A percentile compares a stretch with the other conserved stretches of the same genome.
These are phyloP conservation scores for Zosterops lateralis DNA, from an alignment of 2,113 vertebrate species.

Conservation along the genomic window DNA sequence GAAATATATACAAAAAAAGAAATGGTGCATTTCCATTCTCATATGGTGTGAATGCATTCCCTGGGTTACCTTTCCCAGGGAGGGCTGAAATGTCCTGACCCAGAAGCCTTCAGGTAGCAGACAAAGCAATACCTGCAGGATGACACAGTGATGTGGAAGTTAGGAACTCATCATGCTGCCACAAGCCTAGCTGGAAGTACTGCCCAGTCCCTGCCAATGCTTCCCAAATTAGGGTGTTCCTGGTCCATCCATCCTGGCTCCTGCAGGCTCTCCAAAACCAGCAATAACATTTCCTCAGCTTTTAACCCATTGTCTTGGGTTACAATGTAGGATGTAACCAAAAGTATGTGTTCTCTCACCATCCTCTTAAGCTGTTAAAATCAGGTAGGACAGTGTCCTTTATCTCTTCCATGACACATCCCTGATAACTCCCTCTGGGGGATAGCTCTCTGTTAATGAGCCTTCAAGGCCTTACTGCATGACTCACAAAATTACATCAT, in stretches of 20 bases:
- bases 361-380: not conserved
- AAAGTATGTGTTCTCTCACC: not conserved
- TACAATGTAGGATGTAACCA: not conserved
- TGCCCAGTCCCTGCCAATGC: not conserved
- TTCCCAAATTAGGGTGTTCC: not conserved
- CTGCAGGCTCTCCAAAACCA: not conserved
- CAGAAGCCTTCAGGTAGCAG: not conserved
- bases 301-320: not conserved
- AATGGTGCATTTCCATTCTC: not conserved
- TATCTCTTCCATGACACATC: not conserved
- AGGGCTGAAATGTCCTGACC: not conserved
- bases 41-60: not conserved
- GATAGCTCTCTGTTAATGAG: not conserved
- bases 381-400: not conserved
- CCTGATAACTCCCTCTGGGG: not conserved
- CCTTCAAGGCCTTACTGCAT: not conserved
- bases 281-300: not conserved
- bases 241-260: not conserved
- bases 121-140: not conserved
- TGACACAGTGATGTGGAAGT: not conserved
- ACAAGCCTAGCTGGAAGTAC: not conserved
- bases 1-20: not conserved
- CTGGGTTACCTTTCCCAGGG: not conserved
- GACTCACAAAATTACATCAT: not conserved
- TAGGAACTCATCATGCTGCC: not conserved